phyloP scores from a whole-genome alignment of 2,888 invertebrate genomes.

The Dryobotodes eremita region DNA sequence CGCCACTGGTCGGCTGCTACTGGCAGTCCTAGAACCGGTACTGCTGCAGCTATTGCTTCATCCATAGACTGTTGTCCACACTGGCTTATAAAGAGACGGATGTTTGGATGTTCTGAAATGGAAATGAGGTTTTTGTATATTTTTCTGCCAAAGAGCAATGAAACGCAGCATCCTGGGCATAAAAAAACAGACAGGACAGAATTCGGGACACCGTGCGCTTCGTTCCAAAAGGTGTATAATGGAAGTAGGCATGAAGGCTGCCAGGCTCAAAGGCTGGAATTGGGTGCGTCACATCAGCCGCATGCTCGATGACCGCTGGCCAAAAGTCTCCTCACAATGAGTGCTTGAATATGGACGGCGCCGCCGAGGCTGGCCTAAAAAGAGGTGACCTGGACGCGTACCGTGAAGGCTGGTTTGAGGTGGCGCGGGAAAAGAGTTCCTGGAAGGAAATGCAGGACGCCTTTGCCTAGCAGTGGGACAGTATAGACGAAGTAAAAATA shows the following conservation, averaged over 20 bases:
- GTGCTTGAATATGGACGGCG: too few relatives aligned
- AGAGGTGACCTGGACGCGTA: neutral
- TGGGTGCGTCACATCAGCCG: too few relatives aligned
- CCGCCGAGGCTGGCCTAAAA: too few relatives aligned
- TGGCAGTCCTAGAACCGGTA: constrained; percentile 45
- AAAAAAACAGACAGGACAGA: neutral
- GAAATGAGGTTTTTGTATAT: neutral
- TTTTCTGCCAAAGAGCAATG: neutral
- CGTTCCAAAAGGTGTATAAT: neutral
- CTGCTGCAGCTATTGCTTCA: constrained; percentile 52
- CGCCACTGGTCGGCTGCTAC: constrained; percentile 39
- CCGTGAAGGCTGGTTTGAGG: neutral
- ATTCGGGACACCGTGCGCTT: too few relatives aligned
- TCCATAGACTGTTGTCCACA: constrained; percentile 52
- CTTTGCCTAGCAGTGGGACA: too few relatives aligned
- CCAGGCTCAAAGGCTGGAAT: too few relatives aligned
- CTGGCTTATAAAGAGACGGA: constrained; percentile 42
- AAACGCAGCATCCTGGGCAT: neutral
- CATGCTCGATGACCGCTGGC: too few relatives aligned
- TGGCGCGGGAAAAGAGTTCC: neutral
- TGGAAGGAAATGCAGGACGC: too few relatives aligned
- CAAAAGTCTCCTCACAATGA: too few relatives aligned
- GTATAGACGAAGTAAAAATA: neutral
- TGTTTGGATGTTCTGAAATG: constrained; percentile 38
- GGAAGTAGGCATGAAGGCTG: too few relatives aligned